phyloP scores from a whole-genome alignment of 2,888 invertebrate genomes.

The Teleogryllus oceanicus region DNA sequence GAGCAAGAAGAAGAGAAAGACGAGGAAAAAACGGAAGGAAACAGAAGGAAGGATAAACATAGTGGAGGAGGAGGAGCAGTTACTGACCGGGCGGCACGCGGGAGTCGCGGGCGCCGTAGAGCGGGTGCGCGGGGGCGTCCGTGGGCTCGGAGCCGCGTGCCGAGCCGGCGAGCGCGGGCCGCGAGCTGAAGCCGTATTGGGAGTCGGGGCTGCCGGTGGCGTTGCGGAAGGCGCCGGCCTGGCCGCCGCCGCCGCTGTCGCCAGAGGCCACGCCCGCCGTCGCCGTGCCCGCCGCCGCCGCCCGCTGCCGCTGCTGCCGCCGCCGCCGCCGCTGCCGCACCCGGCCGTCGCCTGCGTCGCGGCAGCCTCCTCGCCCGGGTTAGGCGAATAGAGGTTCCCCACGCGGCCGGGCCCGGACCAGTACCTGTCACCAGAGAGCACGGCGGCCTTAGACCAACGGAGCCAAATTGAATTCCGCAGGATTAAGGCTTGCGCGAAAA shows the following conservation, averaged over 20 bases:
- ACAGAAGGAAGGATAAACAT: too few relatives aligned
- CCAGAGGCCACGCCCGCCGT: not conserved
- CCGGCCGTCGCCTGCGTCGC: not conserved
- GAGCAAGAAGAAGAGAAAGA: too few relatives aligned
- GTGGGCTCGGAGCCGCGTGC: slow-evolving; percentile 18
- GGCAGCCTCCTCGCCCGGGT: slow-evolving; percentile 59
- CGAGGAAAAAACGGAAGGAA: too few relatives aligned
- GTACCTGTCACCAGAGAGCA: slow-evolving; percentile 34
- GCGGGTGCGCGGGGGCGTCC: slow-evolving; percentile 23
- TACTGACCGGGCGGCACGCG: not conserved
- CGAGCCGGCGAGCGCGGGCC: slow-evolving; percentile 27
- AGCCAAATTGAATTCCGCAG: too few relatives aligned
- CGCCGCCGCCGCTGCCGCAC: slow-evolving; percentile 12
- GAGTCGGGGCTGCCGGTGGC: slow-evolving; percentile 72
- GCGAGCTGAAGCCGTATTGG: slow-evolving; percentile 63
- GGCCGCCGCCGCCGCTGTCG: not conserved
- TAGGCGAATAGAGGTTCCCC: slow-evolving; percentile 77
- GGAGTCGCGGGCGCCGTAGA: slow-evolving; percentile 42
- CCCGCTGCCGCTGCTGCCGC: not conserved
- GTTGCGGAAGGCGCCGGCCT: slow-evolving; percentile 27
- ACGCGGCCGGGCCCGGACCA: slow-evolving; percentile 57
- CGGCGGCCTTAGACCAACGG: too few relatives aligned
- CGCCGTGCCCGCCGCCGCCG: slow-evolving; percentile 12
- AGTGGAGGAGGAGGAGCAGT: too few relatives aligned
- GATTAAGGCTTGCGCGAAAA: too few relatives aligned